Conservation (phyloP, 2,797 vertebrate species). For the Pelodytes ibericus region DNA sequence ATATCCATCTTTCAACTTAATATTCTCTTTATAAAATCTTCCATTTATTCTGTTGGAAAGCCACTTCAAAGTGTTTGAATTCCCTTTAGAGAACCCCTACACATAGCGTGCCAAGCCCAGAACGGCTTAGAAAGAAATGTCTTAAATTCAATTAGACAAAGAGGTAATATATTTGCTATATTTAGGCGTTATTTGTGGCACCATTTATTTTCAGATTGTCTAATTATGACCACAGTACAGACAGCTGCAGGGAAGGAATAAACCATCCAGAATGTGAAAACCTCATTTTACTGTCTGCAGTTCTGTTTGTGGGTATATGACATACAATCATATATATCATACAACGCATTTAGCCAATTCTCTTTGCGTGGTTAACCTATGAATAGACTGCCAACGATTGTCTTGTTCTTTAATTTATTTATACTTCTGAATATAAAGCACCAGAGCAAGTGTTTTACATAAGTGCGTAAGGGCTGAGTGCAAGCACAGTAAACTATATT, state of each 20-base stretch:
- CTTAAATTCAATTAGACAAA: conserved; percentile 8
- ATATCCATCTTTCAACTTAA: too few relatives aligned
- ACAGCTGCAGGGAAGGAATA: conserved; percentile 32
- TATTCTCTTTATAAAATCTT: too few relatives aligned
- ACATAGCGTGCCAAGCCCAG: too few relatives aligned
- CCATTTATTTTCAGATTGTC: conserved; percentile 19
- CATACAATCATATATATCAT: not conserved
- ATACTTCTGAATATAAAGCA: too few relatives aligned
- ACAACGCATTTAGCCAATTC: not conserved
- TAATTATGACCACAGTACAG: conserved; percentile 21
- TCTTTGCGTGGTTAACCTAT: not conserved
- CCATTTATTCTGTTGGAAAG: too few relatives aligned
- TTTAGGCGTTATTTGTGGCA: conserved; percentile 27
- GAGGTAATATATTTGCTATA: conserved; percentile 24
- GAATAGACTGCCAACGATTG: not conserved
- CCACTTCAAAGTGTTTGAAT: too few relatives aligned
- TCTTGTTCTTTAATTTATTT: not conserved
- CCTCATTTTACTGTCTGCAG: conserved; percentile 9
- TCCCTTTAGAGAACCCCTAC: too few relatives aligned
- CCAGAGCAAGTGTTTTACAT: too few relatives aligned
- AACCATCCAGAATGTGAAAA: conserved; percentile 8
- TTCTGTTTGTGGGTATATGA: conserved; percentile 18
- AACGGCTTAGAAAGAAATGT: conserved; percentile 11
- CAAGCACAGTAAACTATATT: too few relatives aligned
- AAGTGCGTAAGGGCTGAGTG: too few relatives aligned